Base-by-base conservation (phyloP, 2,113 vertebrate species). In the Numenius arquata region DNA sequence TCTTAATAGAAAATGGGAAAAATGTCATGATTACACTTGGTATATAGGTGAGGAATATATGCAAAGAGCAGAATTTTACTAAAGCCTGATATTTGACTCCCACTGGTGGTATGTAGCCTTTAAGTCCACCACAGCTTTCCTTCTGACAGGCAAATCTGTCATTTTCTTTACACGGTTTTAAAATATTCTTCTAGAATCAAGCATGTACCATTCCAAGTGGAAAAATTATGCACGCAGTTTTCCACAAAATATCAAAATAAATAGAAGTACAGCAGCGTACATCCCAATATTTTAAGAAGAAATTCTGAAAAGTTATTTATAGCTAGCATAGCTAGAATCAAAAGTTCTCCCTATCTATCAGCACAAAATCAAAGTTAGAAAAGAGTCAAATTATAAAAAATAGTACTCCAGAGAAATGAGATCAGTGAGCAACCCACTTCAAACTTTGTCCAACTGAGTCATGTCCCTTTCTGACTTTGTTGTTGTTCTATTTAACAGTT, bases 191-290 rank as follows among this genome's bases (percentile, higher is more conserved):
- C 77, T 65, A 41, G 58, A 47, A 47, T 70, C 29, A 75, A 30
- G 11, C 22, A 58, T 47, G 29, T 6, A 75, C 11, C 23, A 38
- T 91, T 63, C 18, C 55, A 36, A 65, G 40, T 14, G 22, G 21
- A 74, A 80, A 70, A 65, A 47, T 18, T 38, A 32, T 22, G 5
- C 30, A n/a, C 26, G 58, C 8, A 13, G 8, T 58, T 85, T 71
- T 75, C 29, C 41, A 75, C 34, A 65, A 74, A 75, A 91, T 41
- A 56, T 21, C 22, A 66, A 67, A 13, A 29, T 23, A 63, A 41
- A 23, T 18, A 15, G 62, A 88, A 70, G 40, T 9, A 40, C 8
- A 43, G 5, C 43, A 56, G 11, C 0, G 0, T 41, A 21, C 15
- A 79, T 84, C n/a, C 3, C 1, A 63, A 23, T 55, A 50, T 83